These are phyloP conservation scores for Poeciliopsis paucimaculata DNA, from an alignment of 2,797 vertebrate genomes.

Conservation along the genomic window DNA sequence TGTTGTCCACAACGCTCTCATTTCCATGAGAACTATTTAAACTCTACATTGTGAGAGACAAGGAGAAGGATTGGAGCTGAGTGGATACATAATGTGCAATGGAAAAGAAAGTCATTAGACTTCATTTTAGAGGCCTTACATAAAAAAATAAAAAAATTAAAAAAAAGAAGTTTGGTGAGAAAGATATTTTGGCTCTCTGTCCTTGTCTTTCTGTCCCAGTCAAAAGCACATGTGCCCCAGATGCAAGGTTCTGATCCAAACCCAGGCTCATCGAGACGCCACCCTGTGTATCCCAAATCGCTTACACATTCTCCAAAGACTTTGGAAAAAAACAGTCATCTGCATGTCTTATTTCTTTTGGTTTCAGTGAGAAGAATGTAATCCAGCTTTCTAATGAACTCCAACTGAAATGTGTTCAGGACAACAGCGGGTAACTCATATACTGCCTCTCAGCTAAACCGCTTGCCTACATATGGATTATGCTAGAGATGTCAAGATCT, in stretches of 20 bases:
- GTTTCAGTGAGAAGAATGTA: constrained; percentile 76
- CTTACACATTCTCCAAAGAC: constrained; percentile 72
- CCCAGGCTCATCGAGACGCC: constrained; percentile 72
- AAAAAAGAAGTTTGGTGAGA: constrained; percentile 11
- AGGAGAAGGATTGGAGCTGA: constrained; percentile 5
- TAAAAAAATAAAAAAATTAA: constrained; percentile 35
- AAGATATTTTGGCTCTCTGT: constrained; percentile 45
- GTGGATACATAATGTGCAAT: constrained; percentile 27
- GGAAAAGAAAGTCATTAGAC: constrained; percentile 25
- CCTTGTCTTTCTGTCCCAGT: constrained; percentile 58
- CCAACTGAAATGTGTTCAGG: constrained; percentile 75
- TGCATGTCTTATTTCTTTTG: constrained; percentile 73
- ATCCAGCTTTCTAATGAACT: constrained; percentile 75
- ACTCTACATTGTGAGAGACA: constrained; percentile 3
- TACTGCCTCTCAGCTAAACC: constrained; percentile 48
- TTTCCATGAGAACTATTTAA: constrained; percentile 25
- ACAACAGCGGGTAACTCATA: constrained; percentile 63
- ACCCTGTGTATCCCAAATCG: constrained; percentile 75
- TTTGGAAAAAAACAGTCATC: constrained; percentile 77
- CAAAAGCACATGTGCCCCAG: constrained; percentile 77
- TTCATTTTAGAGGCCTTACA: constrained; percentile 34
- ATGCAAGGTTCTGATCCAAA: constrained; percentile 76
- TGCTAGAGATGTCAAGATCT: constrained; percentile 24
- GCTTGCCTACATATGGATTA: constrained; percentile 67
- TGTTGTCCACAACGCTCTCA: constrained; percentile 17